Base-by-base conservation (phyloP, 2,888 invertebrate genomes). In the Leptinotarsa juncta region DNA sequence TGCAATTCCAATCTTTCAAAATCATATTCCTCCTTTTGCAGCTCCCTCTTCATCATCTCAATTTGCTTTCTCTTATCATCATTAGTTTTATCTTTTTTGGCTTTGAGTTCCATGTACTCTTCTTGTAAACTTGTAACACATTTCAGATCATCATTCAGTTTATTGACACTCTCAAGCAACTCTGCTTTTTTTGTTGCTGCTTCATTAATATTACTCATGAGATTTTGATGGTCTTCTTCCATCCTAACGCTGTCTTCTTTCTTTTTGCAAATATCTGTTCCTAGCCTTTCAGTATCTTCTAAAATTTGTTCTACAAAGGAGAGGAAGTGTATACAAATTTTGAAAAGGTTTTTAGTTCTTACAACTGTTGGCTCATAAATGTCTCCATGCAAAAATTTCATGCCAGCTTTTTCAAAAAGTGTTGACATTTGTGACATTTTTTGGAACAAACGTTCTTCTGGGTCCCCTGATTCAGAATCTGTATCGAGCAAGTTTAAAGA, bases 371-470 rank as follows among this genome's bases (percentile, higher is more conserved):
- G 69, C 16, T 57, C 69, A 48, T 57, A 69, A 23, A 69, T 26
- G 23, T 69, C 69, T 4, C 57, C 69, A 16, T 49, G 57, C 23
- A 69, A 48, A 20, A 69, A 69, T 16, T 20, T 55, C 48, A 69
- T 48, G 15, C 48, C 69, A 10, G 68, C 68, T 69, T 57, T 48
- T n/a, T 57, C 48, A 48, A 69, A 69, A 15, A 69, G 12, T 32
- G 57, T 48, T 7, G 57, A 69, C 69, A 42, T 69, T 26, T 60
- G 18, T 48, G 69, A 20, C 69, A 69, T 57, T 26, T 48, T 48
- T 18, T 69, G 69, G 7, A 69, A 69, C 48, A 69, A 48, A 4
- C 55, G 10, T 18, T 69, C 69, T 69, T 69, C 69, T 32, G 57
- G 16, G 48, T 69, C 62, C n/a, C 16, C 49, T 23, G 57, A 55